Evolutionary conservation across 2,113 vertebrate genomes (phyloP).

Genomic region (Odontesthes bonariensis): DNA sequence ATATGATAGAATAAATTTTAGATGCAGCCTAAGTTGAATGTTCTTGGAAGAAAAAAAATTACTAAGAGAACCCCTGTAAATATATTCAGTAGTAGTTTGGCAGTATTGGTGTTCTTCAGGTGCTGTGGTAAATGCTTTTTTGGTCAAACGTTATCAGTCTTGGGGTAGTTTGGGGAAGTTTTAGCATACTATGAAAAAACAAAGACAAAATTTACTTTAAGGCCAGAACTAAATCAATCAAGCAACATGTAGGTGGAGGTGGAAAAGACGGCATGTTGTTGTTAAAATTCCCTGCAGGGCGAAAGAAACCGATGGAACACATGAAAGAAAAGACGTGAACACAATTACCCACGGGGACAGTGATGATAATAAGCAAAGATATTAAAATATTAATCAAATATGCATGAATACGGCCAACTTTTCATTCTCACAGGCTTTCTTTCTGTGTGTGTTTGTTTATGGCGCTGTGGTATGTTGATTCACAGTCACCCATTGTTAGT

Average conservation of each 20-base stretch:
- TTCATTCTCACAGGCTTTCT: conserved; percentile 28
- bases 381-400: conserved; percentile 49
- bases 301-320: conserved; percentile 30
- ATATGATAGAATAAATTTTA: background rate
- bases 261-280: background rate
- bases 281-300: conserved; percentile 7
- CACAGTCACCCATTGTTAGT: conserved; percentile 46
- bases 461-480: conserved; percentile 33
- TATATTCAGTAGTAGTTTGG: no score
- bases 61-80: background rate
- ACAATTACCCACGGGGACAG: conserved; percentile 4
- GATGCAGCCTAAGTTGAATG: background rate
- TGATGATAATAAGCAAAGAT: conserved; percentile 44
- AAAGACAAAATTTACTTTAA: background rate
- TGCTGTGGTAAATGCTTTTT: no score
- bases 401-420: conserved; percentile 31
- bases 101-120: no score
- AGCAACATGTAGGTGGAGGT: background rate
- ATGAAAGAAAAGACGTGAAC: background rate
- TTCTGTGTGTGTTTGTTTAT: conserved; percentile 17
- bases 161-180: conserved; percentile 18
- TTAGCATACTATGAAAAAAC: conserved; percentile 16
- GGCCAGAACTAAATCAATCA: background rate
- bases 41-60: background rate
- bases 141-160: background rate